Base-by-base conservation (phyloP, 2,888 invertebrate genomes). In the Scotopteryx bipunctaria region DNA sequence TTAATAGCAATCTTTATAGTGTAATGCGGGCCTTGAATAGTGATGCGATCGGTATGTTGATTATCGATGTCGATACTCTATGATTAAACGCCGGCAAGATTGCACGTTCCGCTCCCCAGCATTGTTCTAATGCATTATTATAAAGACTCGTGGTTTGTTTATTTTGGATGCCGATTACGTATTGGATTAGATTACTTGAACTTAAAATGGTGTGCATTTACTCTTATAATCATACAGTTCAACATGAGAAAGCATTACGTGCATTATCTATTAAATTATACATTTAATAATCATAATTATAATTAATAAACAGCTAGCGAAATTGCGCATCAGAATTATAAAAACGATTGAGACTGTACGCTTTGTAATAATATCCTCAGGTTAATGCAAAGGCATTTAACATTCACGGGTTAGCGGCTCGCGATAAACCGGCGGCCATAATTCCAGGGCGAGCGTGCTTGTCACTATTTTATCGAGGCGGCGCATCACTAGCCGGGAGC, bases 1-100 rank as follows among this genome's bases (percentile, higher is more conserved):
- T 85, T 89, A 89, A 89, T 89, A 87, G 86, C 85, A 85, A 89
- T 88, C 85, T 88, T 88, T 87, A 86, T 83, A 83, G 81, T 74
- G 78, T 81, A 82, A 81, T 83, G 80, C 78, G 63, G 73, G 68
- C 71, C 21, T 64, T 52, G 63, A 66, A 69, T 84, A 86, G 88
- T 83, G 85, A 81, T 82, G 86, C 64, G 78, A 81, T 81, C 80
- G 51, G 38, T 40, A 54, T 42, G 47, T 57, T 71, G 70, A 69
- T 75, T 70, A 71, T 77, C 78, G 78, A 82, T 71, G 71, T 85
- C 83, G 83, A 86, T 83, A 80, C 66, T 67, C 57, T 70, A 66
- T 76, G 70, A 79, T 77, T 81, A 78, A 60, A 59, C 56, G 50
- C 56, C 65, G 58, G 63, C 64, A 63, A 67, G 63, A 72, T 76